Evolutionary conservation across 1,140 invertebrate genomes (phyloP).

Genomic region (Armadillidium nasatum): DNA sequence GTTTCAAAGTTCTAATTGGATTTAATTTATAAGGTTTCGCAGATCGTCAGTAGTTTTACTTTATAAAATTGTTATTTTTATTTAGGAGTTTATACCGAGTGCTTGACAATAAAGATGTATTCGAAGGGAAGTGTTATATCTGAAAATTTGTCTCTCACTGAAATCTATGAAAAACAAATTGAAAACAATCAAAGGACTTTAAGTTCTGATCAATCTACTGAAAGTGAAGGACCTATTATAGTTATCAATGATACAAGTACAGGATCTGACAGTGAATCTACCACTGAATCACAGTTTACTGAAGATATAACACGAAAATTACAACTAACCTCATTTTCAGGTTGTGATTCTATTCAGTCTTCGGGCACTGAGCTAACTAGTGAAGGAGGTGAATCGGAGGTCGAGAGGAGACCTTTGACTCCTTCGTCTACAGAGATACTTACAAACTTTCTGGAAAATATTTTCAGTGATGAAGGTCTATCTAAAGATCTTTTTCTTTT

Average conservation of each 20-base stretch:
- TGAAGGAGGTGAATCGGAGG: slow-evolving; percentile 32
- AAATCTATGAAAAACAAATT: too few relatives aligned
- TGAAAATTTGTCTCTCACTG: too few relatives aligned
- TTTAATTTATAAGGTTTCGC: too few relatives aligned
- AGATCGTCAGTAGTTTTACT: too few relatives aligned
- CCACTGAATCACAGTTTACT: background rate
- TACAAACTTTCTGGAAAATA: slow-evolving; percentile 79
- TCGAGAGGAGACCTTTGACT: slow-evolving; percentile 10
- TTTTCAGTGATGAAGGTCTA: slow-evolving; percentile 93
- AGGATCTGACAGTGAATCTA: background rate
- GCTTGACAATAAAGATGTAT: too few relatives aligned
- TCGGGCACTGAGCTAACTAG: slow-evolving; percentile 28
- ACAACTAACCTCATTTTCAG: background rate
- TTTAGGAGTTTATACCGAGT: too few relatives aligned
- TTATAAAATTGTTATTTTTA: too few relatives aligned
- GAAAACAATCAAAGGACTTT: background rate
- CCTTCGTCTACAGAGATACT: slow-evolving; percentile 47
- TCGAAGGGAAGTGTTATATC: too few relatives aligned
- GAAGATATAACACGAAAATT: background rate
- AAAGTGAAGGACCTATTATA: background rate
- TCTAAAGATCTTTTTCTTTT: slow-evolving; percentile 89
- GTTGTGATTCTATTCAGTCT: background rate
- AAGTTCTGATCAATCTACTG: background rate
- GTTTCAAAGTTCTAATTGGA: too few relatives aligned
- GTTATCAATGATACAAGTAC: background rate